Conservation (phyloP, 2,797 vertebrate genomes). For the Catharus ustulatus region DNA sequence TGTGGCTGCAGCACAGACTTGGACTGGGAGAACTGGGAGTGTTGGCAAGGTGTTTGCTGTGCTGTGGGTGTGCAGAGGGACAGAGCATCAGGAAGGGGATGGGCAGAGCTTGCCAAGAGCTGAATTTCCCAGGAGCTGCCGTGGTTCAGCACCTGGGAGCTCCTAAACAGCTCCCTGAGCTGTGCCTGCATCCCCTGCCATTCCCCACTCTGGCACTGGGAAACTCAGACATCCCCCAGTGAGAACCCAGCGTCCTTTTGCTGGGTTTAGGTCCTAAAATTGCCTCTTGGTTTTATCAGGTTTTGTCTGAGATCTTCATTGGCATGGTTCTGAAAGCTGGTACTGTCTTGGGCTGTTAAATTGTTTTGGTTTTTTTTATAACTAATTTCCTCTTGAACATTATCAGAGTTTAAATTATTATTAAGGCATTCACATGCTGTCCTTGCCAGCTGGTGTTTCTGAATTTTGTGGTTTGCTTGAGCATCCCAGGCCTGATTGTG, state of each 20-base stretch:
- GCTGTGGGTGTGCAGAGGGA: background rate
- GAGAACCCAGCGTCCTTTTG: background rate
- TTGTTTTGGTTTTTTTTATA: background rate
- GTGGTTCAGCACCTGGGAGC: background rate
- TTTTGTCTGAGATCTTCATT: background rate
- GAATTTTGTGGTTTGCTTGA: background rate
- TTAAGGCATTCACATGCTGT: background rate
- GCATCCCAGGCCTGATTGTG: background rate
- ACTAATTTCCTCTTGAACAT: background rate
- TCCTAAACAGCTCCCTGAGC: background rate
- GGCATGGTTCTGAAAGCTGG: rapidly evolving
- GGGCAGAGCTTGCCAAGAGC: background rate
- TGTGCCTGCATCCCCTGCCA: background rate
- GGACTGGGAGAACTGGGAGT: background rate
- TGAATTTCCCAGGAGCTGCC: background rate
- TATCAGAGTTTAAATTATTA: background rate
- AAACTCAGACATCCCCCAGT: background rate
- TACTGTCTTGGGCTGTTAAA: background rate
- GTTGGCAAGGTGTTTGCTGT: background rate
- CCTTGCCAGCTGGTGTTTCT: background rate
- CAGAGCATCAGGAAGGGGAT: background rate
- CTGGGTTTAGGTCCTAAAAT: background rate
- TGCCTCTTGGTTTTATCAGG: background rate
- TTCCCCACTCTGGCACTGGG: background rate
- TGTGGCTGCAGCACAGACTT: background rate